Percentiles rank a stretch among this genome's conserved stretches.
These are phyloP conservation scores for Xestoiulus laeticollis DNA, from an alignment of 2,888 invertebrate genomes.

Conservation along the genomic window DNA sequence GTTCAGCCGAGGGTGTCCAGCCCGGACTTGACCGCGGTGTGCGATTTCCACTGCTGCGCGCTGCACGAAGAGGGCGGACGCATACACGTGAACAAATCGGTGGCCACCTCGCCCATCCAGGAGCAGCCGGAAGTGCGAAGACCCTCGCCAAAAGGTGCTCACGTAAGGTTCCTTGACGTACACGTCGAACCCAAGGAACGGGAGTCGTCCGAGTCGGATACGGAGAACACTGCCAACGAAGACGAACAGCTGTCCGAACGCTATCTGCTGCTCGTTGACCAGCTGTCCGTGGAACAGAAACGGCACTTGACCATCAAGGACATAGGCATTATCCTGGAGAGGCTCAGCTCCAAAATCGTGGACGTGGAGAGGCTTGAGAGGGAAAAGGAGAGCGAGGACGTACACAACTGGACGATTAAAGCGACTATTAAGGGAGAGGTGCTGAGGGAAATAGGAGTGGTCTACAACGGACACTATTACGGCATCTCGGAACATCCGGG, in stretches of 20 bases:
- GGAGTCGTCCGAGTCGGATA: constrained; percentile 79
- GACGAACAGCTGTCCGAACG: constrained; percentile 80
- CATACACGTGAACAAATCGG: constrained; percentile 83
- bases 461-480: constrained; percentile 95
- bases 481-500: constrained; percentile 95
- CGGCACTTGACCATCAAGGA: constrained; percentile 92
- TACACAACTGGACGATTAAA: constrained; percentile 96
- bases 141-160: constrained; percentile 59
- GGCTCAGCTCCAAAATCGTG: constrained; percentile 90
- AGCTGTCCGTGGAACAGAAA: constrained; percentile 90
- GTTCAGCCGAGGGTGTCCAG: constrained; percentile 61
- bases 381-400: constrained; percentile 91
- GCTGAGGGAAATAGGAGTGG: constrained; percentile 87
- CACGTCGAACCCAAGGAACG: constrained; percentile 66
- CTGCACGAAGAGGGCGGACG: constrained; percentile 83
- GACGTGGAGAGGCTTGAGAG: constrained; percentile 92
- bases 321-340: constrained; percentile 91
- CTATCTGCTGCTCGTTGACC: constrained; percentile 91
- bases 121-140: constrained; percentile 66
- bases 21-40: constrained; percentile 78
- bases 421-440: constrained; percentile 93
- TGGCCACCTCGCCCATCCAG: constrained; percentile 91
- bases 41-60: constrained; percentile 96
- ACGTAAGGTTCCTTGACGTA: constrained; percentile 84
- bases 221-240: constrained; percentile 91